Percentiles rank a stretch among this genome's conserved stretches.
Evolutionary conservation across 2,797 vertebrate species (phyloP).

Genomic region (Rhabdophis nuchalis): DNA sequence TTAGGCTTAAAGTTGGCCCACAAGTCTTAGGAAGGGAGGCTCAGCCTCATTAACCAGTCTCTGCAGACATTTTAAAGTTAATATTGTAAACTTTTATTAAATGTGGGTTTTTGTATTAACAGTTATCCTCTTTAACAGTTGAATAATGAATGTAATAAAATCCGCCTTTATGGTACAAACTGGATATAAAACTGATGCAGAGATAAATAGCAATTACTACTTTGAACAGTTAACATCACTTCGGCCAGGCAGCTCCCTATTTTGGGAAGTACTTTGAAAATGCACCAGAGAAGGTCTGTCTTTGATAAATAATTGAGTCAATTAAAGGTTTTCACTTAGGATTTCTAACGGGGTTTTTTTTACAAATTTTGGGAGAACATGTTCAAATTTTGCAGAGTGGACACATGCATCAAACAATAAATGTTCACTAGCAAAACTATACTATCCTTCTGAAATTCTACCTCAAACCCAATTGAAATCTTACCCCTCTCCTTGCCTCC

Average conservation of each 20-base stretch:
- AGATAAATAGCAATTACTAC: not conserved
- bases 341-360: not conserved
- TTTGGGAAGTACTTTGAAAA: not conserved
- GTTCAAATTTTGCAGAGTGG: not conserved
- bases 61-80: not conserved
- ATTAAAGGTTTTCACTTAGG: not conserved
- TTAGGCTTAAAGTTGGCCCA: not conserved
- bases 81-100: not conserved
- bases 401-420: not conserved
- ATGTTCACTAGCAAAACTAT: not conserved
- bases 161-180: not conserved
- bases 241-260: not conserved
- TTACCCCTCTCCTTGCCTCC: not conserved
- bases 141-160: not conserved
- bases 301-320: not conserved
- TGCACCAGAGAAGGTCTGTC: not conserved
- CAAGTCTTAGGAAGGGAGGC: not conserved
- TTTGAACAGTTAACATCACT: not conserved
- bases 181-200: not conserved
- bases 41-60: not conserved
- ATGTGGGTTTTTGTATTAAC: not conserved
- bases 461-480: not conserved
- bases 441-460: not conserved
- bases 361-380: not conserved
- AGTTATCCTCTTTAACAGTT: not conserved